A percentile compares a stretch with the other conserved stretches of the same genome.
phyloP scores from a whole-genome alignment of 2,113 vertebrate species.

The Macrotus californicus region DNA sequence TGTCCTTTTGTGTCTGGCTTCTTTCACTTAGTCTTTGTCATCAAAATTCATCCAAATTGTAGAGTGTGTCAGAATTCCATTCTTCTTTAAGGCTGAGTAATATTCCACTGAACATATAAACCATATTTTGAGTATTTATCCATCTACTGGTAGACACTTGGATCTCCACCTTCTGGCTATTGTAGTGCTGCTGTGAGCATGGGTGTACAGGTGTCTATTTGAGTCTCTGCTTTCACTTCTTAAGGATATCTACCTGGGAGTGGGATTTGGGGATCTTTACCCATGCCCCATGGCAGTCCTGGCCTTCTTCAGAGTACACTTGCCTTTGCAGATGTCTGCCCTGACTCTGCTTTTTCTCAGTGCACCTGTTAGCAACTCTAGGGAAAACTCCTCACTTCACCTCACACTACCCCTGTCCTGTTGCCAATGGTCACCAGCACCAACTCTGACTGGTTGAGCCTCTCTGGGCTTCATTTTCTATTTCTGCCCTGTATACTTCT shows the following conservation, averaged over 20 bases:
- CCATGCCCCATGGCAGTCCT: not conserved
- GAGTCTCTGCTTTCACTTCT: not conserved
- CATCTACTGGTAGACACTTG: not conserved
- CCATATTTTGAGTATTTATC: not conserved
- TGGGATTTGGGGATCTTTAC: not conserved
- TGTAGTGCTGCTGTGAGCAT: not conserved
- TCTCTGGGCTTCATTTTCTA: not conserved
- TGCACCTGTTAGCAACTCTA: not conserved
- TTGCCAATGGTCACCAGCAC: not conserved
- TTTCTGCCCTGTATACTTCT: not conserved
- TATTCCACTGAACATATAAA: not conserved
- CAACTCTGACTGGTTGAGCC: not conserved
- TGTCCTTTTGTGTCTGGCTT: conserved; percentile 1
- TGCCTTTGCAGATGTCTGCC: not conserved
- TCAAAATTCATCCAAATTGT: not conserved
- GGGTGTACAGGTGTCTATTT: not conserved
- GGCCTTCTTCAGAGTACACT: not conserved
- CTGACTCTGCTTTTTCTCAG: not conserved
- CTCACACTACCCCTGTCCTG: too few relatives aligned
- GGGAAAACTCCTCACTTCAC: not conserved
- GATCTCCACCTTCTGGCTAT: not conserved
- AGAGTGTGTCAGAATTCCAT: not conserved
- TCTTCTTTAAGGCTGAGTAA: not conserved
- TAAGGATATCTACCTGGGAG: not conserved
- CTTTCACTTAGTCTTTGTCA: not conserved